Percentiles rank a stretch among this genome's conserved stretches.
Conservation (phyloP, 2,888 invertebrate genomes). For the Callinectes sapidus region DNA sequence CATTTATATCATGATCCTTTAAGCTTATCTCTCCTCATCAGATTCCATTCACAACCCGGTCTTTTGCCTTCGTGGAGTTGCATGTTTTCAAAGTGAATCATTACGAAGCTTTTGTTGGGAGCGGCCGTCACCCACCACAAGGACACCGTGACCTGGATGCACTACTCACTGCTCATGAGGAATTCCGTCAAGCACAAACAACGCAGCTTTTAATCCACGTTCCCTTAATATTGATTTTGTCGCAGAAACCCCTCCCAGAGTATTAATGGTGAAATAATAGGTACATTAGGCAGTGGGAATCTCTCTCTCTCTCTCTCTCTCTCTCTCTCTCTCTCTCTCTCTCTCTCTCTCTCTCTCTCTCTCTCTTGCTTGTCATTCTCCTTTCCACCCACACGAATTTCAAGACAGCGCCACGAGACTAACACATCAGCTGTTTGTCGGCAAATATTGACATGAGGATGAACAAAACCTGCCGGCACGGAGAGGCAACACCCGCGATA, state of each 20-base stretch:
- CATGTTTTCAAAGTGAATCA: background rate
- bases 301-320: constrained; percentile 6
- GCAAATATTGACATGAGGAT: constrained; percentile 2
- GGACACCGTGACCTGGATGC: too few relatives aligned
- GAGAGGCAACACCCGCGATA: background rate
- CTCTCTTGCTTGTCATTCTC: background rate
- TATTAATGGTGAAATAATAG: too few relatives aligned
- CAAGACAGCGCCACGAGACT: background rate
- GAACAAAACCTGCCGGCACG: constrained; percentile 5
- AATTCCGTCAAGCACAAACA: too few relatives aligned
- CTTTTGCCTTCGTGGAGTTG: background rate
- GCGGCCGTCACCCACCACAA: background rate
- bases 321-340: constrained; percentile 9
- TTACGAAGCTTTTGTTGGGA: background rate
- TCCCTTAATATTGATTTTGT: background rate
- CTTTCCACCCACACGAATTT: background rate
- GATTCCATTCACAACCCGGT: background rate
- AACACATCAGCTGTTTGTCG: constrained; percentile 10
- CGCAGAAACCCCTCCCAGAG: background rate
- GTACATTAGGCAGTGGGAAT: too few relatives aligned
- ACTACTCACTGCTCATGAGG: too few relatives aligned
- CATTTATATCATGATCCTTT: background rate
- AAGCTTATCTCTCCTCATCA: background rate
- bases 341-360: background rate
- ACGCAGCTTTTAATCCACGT: too few relatives aligned